Evolutionary conservation across 2,113 vertebrate genomes (phyloP).

Genomic region (Malurus elegans): DNA sequence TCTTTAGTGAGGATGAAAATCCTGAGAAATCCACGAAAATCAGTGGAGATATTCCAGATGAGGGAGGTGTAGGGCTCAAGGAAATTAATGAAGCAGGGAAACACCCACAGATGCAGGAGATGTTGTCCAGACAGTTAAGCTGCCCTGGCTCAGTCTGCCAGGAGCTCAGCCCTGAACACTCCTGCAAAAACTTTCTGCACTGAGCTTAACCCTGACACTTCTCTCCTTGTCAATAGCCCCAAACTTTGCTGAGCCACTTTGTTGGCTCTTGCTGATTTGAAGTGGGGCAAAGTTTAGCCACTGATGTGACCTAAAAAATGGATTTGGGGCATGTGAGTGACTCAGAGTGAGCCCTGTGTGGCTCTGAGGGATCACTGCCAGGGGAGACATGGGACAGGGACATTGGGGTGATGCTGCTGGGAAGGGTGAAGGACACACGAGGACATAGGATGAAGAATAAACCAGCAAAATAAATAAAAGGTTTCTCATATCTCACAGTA

Average conservation of each 20-base stretch:
- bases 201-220: background rate
- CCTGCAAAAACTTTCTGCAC: background rate
- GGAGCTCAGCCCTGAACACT: background rate
- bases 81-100: background rate
- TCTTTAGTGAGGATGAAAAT: background rate
- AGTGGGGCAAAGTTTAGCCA: background rate
- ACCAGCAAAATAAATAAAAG: background rate
- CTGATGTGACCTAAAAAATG: background rate
- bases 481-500: background rate
- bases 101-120: background rate
- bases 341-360: fast-evolving
- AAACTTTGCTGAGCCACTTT: background rate
- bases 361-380: background rate
- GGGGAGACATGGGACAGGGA: background rate
- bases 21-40: background rate
- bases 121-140: background rate
- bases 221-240: background rate
- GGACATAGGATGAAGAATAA: background rate
- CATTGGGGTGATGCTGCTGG: background rate
- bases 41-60: background rate
- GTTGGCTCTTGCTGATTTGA: background rate
- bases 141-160: background rate
- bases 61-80: background rate
- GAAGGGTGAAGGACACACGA: background rate
- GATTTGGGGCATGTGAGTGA: too few species aligned